Evolutionary conservation across 2,888 invertebrate genomes (phyloP).

Genomic region (Ennomos erosarius): DNA sequence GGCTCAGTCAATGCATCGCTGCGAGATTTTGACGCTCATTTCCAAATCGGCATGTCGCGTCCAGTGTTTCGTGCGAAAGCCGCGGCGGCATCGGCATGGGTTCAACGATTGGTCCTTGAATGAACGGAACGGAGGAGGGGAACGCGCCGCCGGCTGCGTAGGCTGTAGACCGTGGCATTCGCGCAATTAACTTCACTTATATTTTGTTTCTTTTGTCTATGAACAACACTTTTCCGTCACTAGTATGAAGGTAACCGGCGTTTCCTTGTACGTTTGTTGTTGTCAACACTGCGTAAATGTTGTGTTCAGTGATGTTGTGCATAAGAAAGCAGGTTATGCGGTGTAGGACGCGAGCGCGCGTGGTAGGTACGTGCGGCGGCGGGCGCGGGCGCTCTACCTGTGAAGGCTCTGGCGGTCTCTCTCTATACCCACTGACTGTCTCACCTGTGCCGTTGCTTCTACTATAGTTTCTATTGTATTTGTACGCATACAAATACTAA

Average conservation of each 20-base stretch:
- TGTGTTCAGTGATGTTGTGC: constrained; percentile 54
- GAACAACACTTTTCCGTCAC: constrained; percentile 48
- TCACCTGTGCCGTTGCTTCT: constrained; percentile 51
- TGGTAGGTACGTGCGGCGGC: constrained; percentile 65
- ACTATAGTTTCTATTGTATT: constrained; percentile 9
- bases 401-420: constrained; percentile 67
- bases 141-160: constrained; percentile 79
- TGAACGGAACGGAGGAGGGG: constrained; percentile 77
- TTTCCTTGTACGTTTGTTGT: constrained; percentile 21
- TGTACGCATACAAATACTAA: constrained; percentile 9
- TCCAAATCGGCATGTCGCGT: constrained; percentile 62
- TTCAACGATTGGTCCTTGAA: constrained; percentile 83
- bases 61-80: constrained; percentile 57
- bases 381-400: constrained; percentile 74
- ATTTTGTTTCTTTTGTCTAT: constrained; percentile 27
- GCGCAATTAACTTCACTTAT: constrained; percentile 65
- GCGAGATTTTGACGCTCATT: constrained; percentile 60
- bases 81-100: constrained; percentile 70
- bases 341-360: constrained; percentile 68
- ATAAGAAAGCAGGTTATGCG: constrained; percentile 59
- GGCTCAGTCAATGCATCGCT: constrained; percentile 62
- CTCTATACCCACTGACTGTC: constrained; percentile 60
- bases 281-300: constrained; percentile 28
- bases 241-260: constrained; percentile 31
- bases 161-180: constrained; percentile 81